A percentile compares a stretch with the other conserved stretches of the same genome.
Conservation (phyloP, 2,113 vertebrate species). For the Corydoras maculifer region DNA sequence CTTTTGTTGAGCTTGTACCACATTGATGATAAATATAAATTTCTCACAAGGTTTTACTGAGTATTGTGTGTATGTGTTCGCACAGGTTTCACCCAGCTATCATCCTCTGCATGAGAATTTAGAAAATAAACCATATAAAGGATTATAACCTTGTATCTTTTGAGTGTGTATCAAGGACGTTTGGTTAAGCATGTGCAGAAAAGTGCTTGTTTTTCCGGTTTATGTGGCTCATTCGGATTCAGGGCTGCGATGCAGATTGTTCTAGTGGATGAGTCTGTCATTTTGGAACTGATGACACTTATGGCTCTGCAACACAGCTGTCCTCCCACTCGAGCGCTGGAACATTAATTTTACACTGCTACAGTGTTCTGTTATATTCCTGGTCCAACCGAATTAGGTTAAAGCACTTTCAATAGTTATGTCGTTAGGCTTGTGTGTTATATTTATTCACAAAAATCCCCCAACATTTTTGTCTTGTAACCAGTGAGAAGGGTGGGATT, state of each 20-base stretch:
- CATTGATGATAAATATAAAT: too few relatives aligned
- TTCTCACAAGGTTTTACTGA: not conserved
- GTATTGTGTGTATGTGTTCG: constrained; percentile 11
- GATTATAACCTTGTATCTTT: too few relatives aligned
- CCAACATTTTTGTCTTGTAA: too few relatives aligned
- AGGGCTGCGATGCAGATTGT: constrained; percentile 34
- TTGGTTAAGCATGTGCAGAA: constrained; percentile 37
- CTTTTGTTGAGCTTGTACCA: constrained; percentile 7
- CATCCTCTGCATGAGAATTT: too few relatives aligned
- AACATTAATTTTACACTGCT: constrained; percentile 27
- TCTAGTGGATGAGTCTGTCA: constrained; percentile 31
- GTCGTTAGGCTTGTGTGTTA: too few relatives aligned
- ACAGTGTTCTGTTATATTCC: constrained; percentile 14
- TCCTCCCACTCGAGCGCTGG: constrained; percentile 30
- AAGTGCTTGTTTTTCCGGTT: constrained; percentile 32
- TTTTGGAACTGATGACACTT: constrained; percentile 28
- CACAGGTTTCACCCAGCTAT: constrained; percentile 7
- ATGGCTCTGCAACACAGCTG: constrained; percentile 25
- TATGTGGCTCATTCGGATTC: constrained; percentile 13
- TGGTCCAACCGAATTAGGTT: too few relatives aligned
- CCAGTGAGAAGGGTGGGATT: too few relatives aligned
- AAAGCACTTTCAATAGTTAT: too few relatives aligned
- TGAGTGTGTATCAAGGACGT: too few relatives aligned
- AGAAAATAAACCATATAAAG: too few relatives aligned
- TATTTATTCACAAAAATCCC: too few relatives aligned